Evolutionary conservation across 2,888 invertebrate species (phyloP).

Genomic region (Cryptocephalus moraei): DNA sequence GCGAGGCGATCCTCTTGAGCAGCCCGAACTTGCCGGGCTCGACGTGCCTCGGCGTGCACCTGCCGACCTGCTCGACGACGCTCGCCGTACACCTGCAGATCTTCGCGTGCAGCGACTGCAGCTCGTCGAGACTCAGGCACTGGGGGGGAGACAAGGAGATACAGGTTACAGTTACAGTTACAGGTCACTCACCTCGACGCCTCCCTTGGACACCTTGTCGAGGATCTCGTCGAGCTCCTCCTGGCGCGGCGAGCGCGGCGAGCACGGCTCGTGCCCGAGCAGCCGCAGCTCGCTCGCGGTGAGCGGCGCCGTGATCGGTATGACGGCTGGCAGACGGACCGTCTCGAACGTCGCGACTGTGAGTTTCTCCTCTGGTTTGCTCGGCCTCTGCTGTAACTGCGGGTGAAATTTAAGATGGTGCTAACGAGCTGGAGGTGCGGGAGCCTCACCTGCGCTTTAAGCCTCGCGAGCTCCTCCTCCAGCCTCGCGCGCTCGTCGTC

Average conservation of each 20-base stretch:
- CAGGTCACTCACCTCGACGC: no score
- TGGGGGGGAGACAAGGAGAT: constrained; percentile 27
- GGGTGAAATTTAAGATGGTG: no score
- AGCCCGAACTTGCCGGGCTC: constrained; percentile 39
- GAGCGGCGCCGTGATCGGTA: constrained; percentile 16
- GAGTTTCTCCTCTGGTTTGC: neutral
- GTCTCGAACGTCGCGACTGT: no score
- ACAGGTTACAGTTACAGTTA: neutral
- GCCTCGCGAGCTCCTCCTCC: no score
- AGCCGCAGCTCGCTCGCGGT: constrained; percentile 16
- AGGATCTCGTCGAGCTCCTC: no score
- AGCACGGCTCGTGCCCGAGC: constrained; percentile 4
- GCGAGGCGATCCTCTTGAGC: constrained; percentile 38
- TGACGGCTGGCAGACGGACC: constrained; percentile 11
- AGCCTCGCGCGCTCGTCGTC: no score
- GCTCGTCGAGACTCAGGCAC: constrained; percentile 42
- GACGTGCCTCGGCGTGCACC: constrained; percentile 19
- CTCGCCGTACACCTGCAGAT: constrained; percentile 43
- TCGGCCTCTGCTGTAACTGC: constrained; percentile 6
- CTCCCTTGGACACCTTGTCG: no score
- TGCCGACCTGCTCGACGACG: constrained; percentile 22
- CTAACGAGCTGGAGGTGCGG: no score
- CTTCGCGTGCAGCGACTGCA: constrained; percentile 45
- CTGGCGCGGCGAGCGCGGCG: no score
- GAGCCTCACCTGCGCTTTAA: no score